Evolutionary conservation across 2,888 invertebrate species (phyloP), one percentile per base, ranked within the genome.

Genomic region (Abrostola triplasia): DNA sequence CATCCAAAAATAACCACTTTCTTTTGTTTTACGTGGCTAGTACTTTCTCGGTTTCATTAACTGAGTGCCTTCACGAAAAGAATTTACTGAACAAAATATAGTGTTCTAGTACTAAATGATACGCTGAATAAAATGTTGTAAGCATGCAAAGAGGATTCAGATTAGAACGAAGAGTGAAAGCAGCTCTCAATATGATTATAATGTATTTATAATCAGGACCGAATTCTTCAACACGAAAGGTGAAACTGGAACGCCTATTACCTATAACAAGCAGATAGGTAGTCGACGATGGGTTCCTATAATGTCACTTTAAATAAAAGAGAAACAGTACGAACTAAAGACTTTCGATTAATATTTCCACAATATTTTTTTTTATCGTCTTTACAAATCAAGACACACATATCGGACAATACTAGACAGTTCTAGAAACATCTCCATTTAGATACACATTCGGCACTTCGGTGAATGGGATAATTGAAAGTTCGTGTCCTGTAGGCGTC

Each of bases 401-500:
- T 13, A 8, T 13, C 12, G 13, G 12, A 7, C 13, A 8, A 5
- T 13, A 24, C 24, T 7, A 35, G 49, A 35, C 10, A 24, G 5
- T 36, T 24, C 10, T 6, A 9, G 13, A 9, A 13, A 51, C 57
- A 38, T 12, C 7, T 40, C 36, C n/a, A 40, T 56, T 47, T 11
- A 35, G 12, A 12, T 56, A 9, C 36, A 36, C 41, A 12, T 12
- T 10, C 9, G 9, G n/a, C 8, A 44, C 40, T 42, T 47, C 35
- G 36, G 10, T 44, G 44, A 38, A 37, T 53, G 37, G 42, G 48
- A 36, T 61, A 57, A 66, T 59, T 64, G 53, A 47, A 53, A 59
- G 59, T 48, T 59, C 49, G 6, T 47, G 59, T 70, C 53, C 42
- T 49, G 60, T 52, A 49, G 56, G 52, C 56, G 56, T 50, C 47